phyloP scores from a whole-genome alignment of 2,113 vertebrate genomes.

The Podiceps cristatus region DNA sequence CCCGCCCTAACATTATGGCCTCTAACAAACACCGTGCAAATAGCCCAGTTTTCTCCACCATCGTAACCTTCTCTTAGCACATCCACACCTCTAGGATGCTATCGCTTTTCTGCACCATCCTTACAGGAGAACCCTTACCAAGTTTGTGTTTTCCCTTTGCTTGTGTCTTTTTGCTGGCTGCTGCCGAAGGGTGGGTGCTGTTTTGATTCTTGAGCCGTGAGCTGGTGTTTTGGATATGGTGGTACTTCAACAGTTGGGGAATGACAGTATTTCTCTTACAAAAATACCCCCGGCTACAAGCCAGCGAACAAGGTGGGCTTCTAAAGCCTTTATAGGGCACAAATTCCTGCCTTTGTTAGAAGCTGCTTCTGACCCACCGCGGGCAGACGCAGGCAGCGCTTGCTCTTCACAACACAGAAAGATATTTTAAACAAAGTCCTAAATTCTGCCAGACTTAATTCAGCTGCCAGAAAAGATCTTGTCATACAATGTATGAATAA shows the following conservation, averaged over 20 bases:
- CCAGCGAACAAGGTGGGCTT: not conserved
- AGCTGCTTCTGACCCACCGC: not conserved
- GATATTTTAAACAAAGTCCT: not conserved
- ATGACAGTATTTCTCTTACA: not conserved
- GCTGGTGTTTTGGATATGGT: not conserved
- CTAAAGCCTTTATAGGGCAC: not conserved
- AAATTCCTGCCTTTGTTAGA: not conserved
- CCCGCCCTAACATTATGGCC: not conserved
- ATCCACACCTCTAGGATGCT: not conserved
- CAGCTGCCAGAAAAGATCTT: conserved; percentile 6
- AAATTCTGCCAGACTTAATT: conserved; percentile 10
- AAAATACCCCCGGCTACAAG: not conserved
- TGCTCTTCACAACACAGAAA: not conserved
- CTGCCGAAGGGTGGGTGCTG: not conserved
- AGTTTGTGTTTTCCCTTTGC: not conserved
- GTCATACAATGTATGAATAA: conserved; percentile 5
- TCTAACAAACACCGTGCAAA: not conserved
- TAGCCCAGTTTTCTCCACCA: not conserved
- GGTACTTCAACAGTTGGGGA: not conserved
- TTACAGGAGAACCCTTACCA: not conserved
- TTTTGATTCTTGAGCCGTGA: accelerated
- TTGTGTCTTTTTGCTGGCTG: not conserved
- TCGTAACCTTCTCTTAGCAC: not conserved
- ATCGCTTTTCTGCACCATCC: not conserved
- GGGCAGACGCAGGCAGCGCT: not conserved